These are phyloP conservation scores for Oryctolagus cuniculus DNA, from an alignment of 2,113 vertebrate genomes.

Conservation along the genomic window DNA sequence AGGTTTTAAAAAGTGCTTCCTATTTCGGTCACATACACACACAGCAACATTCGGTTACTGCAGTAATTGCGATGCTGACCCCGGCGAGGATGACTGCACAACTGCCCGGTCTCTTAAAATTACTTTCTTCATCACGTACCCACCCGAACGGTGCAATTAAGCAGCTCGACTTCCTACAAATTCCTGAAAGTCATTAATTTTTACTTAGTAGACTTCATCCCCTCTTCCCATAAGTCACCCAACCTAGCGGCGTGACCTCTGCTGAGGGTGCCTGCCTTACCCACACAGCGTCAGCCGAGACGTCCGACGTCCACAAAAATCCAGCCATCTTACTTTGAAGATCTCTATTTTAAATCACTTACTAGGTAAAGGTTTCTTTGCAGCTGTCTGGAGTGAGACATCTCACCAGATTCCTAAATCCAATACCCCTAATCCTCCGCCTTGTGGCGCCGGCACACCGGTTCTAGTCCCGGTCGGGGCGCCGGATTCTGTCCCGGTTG, in stretches of 20 bases:
- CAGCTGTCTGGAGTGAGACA: background rate
- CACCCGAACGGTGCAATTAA: conserved; percentile 65
- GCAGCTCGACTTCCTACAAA: conserved; percentile 50
- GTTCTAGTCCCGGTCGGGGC: too few species aligned
- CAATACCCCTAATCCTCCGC: too few species aligned
- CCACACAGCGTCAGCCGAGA: background rate
- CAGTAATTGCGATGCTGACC: conserved; percentile 72
- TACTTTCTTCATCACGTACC: conserved; percentile 59
- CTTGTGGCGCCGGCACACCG: too few species aligned
- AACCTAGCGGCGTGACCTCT: background rate
- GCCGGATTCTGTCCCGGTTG: too few species aligned
- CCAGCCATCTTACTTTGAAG: background rate
- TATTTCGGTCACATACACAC: conserved; percentile 72
- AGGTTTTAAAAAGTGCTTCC: conserved; percentile 52
- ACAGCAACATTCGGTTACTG: conserved; percentile 63
- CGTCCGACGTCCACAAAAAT: background rate
- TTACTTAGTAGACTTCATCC: conserved; percentile 43
- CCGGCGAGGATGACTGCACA: conserved; percentile 57
- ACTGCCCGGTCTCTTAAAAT: conserved; percentile 66
- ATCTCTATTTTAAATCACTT: background rate
- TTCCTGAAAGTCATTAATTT: conserved; percentile 62
- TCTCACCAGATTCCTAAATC: background rate
- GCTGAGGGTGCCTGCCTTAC: background rate
- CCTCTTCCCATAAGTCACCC: conserved; percentile 33
- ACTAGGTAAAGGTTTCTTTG: background rate